Evolutionary conservation across 1,140 invertebrate species (phyloP), one percentile per base, ranked within the genome.

Genomic region (Agrypnia vestita): DNA sequence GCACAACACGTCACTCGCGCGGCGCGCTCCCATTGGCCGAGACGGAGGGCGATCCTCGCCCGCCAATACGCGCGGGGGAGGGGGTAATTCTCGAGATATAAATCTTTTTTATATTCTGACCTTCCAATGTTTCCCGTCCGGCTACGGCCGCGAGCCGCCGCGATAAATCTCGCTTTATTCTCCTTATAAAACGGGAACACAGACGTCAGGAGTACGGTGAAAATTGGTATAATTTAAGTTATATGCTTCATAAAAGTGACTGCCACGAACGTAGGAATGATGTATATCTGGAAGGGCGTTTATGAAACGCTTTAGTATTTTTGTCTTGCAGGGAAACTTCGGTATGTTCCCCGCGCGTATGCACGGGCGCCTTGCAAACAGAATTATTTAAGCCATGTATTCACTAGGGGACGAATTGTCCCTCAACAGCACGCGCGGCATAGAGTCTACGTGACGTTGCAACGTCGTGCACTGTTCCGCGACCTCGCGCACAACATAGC

Each of bases 171-270:
- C 72, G 80, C 82, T 82, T 82, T 82, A 82, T 82, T 82, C 81
- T 82, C 78, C 81, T 83, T 83, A 83, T 83, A 79, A 83, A 83
- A 83, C 76, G 79, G 79, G 76, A 79, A 83, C 79, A 80, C 76
- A 83, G 79, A 83, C 77, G 79, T 78, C 82, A 78, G 72, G 64
- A 80, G 79, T 80, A 83, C 80, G 82, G 79, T 81, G 82, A 83
- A 83, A 83, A 83, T 83, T 83, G 82, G 82, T 83, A 80, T 83
- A 83, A 83, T 83, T 83, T 83, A 83, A 83, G 82, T 81, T 83
- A 80, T 83, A 81, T 79, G 79, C 79, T 83, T 80, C 82, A 79
- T 83, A 83, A 83, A 83, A 81, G 79, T 80, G 82, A 80, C 78
- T 83, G 81, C 81, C 78, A 78, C 76, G 78, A 78, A 83, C 78